A percentile compares a stretch with the other conserved stretches of the same genome.
Evolutionary conservation across 1,140 invertebrate species (phyloP).

Genomic region (Coboldia fuscipes): DNA sequence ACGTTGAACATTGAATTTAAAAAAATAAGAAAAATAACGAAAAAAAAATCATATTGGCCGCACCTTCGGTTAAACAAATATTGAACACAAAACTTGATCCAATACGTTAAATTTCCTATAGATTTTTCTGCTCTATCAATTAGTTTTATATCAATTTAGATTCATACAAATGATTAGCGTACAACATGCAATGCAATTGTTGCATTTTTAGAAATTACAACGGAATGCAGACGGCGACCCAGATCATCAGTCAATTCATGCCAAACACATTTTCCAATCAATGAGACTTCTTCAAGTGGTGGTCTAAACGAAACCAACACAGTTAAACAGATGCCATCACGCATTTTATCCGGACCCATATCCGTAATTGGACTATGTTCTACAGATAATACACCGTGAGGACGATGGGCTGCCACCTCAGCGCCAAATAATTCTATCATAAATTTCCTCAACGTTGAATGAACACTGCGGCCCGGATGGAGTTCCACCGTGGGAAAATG

Average conservation of each 20-base stretch:
- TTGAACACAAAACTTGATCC: no score
- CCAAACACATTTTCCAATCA: slow-evolving; percentile 78
- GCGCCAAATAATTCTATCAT: slow-evolving; percentile 82
- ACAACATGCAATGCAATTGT: slow-evolving; percentile 63
- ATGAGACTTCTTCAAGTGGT: slow-evolving; percentile 62
- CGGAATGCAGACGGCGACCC: slow-evolving; percentile 40
- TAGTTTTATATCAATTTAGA: no score
- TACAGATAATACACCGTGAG: slow-evolving; percentile 55
- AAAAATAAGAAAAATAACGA: no score
- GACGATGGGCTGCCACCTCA: slow-evolving; percentile 63
- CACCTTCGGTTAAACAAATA: no score
- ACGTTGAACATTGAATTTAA: no score
- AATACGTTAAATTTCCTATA: no score
- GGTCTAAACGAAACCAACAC: slow-evolving; percentile 65
- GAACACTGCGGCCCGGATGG: slow-evolving; percentile 62
- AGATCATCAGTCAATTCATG: slow-evolving; percentile 48
- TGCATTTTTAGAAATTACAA: slow-evolving; percentile 46
- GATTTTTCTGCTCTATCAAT: no score
- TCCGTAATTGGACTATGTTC: slow-evolving; percentile 23
- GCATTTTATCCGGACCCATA: no score
- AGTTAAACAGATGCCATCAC: slow-evolving; percentile 70
- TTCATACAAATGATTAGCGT: no score
- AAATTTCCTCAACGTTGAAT: slow-evolving; percentile 70
- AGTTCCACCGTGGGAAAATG: slow-evolving; percentile 78
- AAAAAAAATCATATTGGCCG: no score